phyloP scores from a whole-genome alignment of 2,888 invertebrate species.

The Nephrotoma guestfalica region DNA sequence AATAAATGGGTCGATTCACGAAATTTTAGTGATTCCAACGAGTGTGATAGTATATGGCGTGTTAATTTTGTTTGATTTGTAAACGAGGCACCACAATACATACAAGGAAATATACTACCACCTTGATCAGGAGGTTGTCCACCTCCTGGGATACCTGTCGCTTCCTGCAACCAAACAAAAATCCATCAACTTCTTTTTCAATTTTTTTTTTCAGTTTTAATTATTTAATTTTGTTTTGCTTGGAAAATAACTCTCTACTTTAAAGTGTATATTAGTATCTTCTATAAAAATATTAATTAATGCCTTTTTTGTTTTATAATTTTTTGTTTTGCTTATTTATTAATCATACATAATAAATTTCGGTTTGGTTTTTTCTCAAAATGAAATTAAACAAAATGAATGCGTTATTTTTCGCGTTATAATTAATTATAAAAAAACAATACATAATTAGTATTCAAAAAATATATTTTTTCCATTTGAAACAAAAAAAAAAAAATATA shows the following conservation, averaged over 20 bases:
- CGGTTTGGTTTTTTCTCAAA: background rate
- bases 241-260: background rate
- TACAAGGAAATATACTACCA: constrained; percentile 55
- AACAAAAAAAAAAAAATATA: background rate
- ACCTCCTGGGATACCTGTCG: constrained; percentile 48
- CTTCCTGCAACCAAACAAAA: constrained; percentile 86
- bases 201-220: constrained; percentile 19
- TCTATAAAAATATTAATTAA: background rate
- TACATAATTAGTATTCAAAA: background rate
- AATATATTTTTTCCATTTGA: background rate
- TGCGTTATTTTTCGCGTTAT: background rate
- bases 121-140: constrained; percentile 17
- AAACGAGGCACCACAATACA: constrained; percentile 80
- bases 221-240: constrained; percentile 10
- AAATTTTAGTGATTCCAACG: constrained; percentile 75
- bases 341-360: background rate
- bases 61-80: constrained; percentile 85
- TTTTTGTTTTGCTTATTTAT: background rate
- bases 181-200: constrained; percentile 76
- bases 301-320: background rate
- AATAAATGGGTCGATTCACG: constrained; percentile 47
- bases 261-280: constrained; percentile 6
- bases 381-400: background rate
- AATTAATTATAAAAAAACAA: background rate
- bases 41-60: constrained; percentile 77